A percentile compares a stretch with the other conserved stretches of the same genome.
Conservation (phyloP, 2,888 invertebrate genomes). For the Drosophila sordidula region DNA sequence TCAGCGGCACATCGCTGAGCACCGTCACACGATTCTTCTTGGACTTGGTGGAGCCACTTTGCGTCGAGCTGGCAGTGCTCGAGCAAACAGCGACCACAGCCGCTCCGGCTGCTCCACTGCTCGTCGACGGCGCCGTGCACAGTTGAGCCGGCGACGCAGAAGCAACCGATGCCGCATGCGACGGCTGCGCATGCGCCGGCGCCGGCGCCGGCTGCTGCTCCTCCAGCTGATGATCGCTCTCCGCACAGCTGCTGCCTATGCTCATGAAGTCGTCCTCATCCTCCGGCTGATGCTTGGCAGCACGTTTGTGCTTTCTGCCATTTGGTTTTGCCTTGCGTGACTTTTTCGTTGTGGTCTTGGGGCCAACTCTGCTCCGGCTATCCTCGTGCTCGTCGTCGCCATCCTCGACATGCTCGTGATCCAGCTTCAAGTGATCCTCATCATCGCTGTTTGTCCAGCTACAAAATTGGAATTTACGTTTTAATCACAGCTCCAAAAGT, state of each 20-base stretch:
- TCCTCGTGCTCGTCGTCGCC: slow-evolving; percentile 68
- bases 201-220: slow-evolving; percentile 10
- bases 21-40: slow-evolving; percentile 83
- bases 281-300: slow-evolving; percentile 39
- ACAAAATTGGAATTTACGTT: neutral
- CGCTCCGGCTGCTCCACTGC: slow-evolving; percentile 44
- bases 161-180: slow-evolving; percentile 8
- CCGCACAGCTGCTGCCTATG: slow-evolving; percentile 66
- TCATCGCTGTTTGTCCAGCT: slow-evolving; percentile 51
- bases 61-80: slow-evolving; percentile 30
- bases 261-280: slow-evolving; percentile 79
- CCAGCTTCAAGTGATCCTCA: slow-evolving; percentile 41
- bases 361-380: slow-evolving; percentile 51
- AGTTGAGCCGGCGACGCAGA: slow-evolving; percentile 26
- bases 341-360: slow-evolving; percentile 52
- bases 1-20: slow-evolving; percentile 85
- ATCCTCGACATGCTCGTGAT: slow-evolving; percentile 41
- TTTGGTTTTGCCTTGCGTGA: slow-evolving; percentile 50
- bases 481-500: neutral
- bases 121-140: slow-evolving; percentile 59
- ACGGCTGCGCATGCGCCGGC: slow-evolving; percentile 5
- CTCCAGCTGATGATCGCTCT: slow-evolving; percentile 45
- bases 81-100: neutral
- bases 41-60: slow-evolving; percentile 57
- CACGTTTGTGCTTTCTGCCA: slow-evolving; percentile 43